Evolutionary conservation across 2,888 invertebrate genomes (phyloP).

Genomic region (Amphipoea oculea): DNA sequence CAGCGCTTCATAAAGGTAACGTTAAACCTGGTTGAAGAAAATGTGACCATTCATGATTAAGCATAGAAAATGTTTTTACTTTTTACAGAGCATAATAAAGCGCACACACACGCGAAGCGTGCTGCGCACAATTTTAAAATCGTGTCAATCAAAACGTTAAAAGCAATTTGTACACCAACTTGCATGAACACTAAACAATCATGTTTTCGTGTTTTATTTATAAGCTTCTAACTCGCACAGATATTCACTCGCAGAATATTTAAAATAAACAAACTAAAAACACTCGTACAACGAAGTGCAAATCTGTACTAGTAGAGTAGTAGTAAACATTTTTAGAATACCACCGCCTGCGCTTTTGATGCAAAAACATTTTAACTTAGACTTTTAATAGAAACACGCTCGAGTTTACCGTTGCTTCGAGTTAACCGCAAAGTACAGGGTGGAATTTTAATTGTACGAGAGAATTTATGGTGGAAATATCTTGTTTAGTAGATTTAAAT

Average conservation of each 20-base stretch:
- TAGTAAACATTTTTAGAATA: conserved; percentile 54
- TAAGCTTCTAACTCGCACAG: not conserved
- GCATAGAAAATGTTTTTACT: not conserved
- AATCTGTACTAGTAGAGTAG: conserved; percentile 17
- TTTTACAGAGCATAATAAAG: not conserved
- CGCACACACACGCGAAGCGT: not conserved
- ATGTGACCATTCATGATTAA: not conserved
- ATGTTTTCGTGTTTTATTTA: not conserved
- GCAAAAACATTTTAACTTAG: conserved; percentile 57
- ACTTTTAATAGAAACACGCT: conserved; percentile 56
- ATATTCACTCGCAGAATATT: conserved; percentile 3
- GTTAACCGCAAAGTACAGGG: conserved; percentile 20
- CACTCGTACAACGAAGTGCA: conserved; percentile 14
- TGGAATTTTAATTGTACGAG: conserved; percentile 32
- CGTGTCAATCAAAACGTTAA: not conserved
- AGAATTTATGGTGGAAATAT: conserved; percentile 21
- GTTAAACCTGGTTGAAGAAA: not conserved
- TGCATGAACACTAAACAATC: not conserved
- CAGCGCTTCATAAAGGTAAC: conserved; percentile 33
- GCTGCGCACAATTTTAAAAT: not conserved
- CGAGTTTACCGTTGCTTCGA: conserved; percentile 31
- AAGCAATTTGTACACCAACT: not conserved
- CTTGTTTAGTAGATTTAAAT: conserved; percentile 9
- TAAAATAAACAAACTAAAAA: conserved; percentile 32
- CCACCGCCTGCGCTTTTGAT: conserved; percentile 42